These are phyloP conservation scores for Eidolon dupreanum DNA, from an alignment of 2,797 vertebrate species.

Conservation along the genomic window DNA sequence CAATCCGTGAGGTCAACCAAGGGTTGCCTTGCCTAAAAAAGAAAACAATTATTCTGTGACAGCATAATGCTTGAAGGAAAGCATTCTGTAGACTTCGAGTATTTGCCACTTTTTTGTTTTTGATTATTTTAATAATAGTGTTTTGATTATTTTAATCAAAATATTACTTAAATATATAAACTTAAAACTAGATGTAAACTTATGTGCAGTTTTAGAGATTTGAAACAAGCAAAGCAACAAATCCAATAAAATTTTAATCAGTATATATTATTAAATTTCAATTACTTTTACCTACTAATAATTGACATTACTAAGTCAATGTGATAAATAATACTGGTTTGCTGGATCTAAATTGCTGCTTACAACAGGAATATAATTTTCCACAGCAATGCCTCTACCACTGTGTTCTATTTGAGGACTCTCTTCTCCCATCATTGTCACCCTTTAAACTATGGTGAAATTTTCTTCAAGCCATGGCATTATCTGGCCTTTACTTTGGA, in stretches of 20 bases:
- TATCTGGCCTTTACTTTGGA: not conserved
- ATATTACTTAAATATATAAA: not conserved
- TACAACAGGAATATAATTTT: not conserved
- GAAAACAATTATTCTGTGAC: constrained; percentile 11
- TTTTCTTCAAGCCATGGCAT: not conserved
- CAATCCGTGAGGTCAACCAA: too few relatives aligned
- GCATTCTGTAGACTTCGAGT: not conserved
- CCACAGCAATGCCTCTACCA: not conserved
- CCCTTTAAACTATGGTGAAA: not conserved
- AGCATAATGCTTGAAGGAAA: constrained; percentile 1
- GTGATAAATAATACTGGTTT: not conserved
- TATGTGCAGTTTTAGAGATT: not conserved
- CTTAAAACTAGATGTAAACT: not conserved
- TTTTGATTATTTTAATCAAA: constrained; percentile 29
- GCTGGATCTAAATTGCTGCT: not conserved
- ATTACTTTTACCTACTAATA: constrained; percentile 16
- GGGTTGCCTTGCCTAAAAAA: too few relatives aligned
- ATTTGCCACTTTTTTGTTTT: not conserved
- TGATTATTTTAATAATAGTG: not conserved
- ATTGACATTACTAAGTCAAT: not conserved
- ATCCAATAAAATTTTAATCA: not conserved
- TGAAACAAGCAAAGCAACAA: not conserved
- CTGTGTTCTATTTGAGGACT: not conserved
- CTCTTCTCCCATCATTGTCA: not conserved
- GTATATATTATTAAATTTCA: not conserved